Evolutionary conservation across 2,888 invertebrate genomes (phyloP).

Genomic region (Toxonevra muliebris): DNA sequence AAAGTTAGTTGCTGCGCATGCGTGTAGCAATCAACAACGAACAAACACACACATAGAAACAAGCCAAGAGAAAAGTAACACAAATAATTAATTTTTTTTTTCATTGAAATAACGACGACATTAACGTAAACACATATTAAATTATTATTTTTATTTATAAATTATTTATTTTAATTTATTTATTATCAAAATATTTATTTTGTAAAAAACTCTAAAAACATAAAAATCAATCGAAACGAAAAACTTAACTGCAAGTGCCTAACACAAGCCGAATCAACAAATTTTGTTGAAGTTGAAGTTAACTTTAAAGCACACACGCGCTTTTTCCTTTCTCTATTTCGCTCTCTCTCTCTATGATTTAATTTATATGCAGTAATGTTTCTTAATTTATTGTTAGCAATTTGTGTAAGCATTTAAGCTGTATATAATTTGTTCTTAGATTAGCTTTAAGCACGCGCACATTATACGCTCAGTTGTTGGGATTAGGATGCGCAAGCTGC

Average conservation of each 20-base stretch:
- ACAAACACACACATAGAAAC: conserved; percentile 37
- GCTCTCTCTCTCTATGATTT: conserved; percentile 23
- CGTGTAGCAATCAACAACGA: conserved; percentile 4
- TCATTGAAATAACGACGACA: too few relatives aligned
- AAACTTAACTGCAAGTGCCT: conserved; percentile 32
- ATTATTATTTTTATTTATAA: conserved; percentile 57
- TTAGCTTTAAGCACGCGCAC: too few relatives aligned
- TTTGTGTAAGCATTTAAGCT: too few relatives aligned
- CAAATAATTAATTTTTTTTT: conserved; percentile 41
- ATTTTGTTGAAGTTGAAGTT: not conserved
- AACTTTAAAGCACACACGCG: not conserved
- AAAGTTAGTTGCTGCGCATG: not conserved
- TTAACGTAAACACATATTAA: conserved; percentile 37
- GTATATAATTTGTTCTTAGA: too few relatives aligned
- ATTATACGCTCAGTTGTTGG: too few relatives aligned
- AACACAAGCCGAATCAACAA: conserved; percentile 14
- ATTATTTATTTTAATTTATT: conserved; percentile 63
- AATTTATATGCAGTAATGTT: conserved; percentile 34
- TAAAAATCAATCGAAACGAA: conserved; percentile 41
- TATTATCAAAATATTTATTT: conserved; percentile 44
- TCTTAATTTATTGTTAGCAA: conserved; percentile 16
- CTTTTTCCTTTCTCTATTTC: not conserved
- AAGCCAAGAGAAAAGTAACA: conserved; percentile 44
- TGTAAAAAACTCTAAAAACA: conserved; percentile 40
- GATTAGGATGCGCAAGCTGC: too few relatives aligned